Base-by-base conservation (phyloP, 1,140 invertebrate genomes). In the Pseudomyrmex flavicornis region DNA sequence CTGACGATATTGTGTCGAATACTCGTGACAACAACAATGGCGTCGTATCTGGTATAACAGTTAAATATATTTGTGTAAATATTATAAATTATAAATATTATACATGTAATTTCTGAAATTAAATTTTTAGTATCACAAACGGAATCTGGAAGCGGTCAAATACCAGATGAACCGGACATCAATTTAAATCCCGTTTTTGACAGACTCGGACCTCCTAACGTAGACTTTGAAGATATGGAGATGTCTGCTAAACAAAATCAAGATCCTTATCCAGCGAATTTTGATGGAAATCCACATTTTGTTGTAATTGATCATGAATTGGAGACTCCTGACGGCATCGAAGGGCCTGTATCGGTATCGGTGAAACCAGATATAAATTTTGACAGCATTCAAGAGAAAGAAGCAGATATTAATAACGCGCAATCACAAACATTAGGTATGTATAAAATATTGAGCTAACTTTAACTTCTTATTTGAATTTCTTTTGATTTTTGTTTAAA, bases 301-400 rank as follows among this genome's bases (percentile, higher is more conserved):
- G 84, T 95, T 46, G 93, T 95, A 58, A 91, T 95, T 0, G 95
- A 95, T 62, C 94, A 95, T 76, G 95, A 96, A 73, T 86, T 96
- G n/a, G 95, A 95, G 52, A 94, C 95, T 0, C 95, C 96, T 0
- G 91, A 94, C 0, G 95, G 95, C n/a, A 79, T 95, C 0, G 95
- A 96, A 88, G 95, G 95, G 10, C 95, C 95, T 0, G 84, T 94
- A 1, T 95, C 95, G 0, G 93, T 95, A 15, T 93, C 95, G 17
- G 94, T 94, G 0, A 91, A 95, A 61, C 95, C 95, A 1, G 61
- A 85, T 3, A 72, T 58, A 7, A 26, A 63, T 75, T 88, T 86
- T 13, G 22, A 75, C 1, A 84, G n/a, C 1, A 63, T 56, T 44
- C 62, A 84, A 10, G 75, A 75, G 22, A n/a, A 62, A 5, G 72